Percentiles rank a stretch among this genome's conserved stretches.
Evolutionary conservation across 1,140 invertebrate genomes (phyloP).

Genomic region (Diprion similis): DNA sequence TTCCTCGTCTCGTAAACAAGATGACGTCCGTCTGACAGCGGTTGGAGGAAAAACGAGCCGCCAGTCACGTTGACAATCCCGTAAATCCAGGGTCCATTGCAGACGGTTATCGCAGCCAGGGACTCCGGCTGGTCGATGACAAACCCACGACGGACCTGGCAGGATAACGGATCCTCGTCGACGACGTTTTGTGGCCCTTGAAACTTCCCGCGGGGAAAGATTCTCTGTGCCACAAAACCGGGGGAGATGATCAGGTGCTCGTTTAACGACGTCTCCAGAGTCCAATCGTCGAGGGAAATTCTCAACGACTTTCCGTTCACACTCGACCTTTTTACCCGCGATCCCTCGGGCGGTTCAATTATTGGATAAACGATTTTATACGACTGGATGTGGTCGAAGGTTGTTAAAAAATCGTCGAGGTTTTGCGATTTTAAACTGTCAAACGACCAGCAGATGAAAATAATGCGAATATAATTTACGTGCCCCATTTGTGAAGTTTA

Average conservation of each 20-base stretch:
- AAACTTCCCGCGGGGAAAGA: slow-evolving; percentile 10
- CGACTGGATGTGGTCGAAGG: background rate
- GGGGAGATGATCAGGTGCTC: slow-evolving; percentile 31
- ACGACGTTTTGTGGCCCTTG: background rate
- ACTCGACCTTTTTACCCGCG: slow-evolving; percentile 24
- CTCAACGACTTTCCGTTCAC: background rate
- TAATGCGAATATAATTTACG: background rate
- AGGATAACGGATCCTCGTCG: slow-evolving; percentile 18
- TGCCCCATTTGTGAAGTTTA: background rate
- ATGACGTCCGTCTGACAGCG: slow-evolving; percentile 38
- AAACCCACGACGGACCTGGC: slow-evolving; percentile 36
- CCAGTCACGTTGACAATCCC: slow-evolving; percentile 49
- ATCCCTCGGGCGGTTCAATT: slow-evolving; percentile 17
- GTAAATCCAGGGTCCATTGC: slow-evolving; percentile 48
- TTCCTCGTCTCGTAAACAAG: slow-evolving; percentile 37
- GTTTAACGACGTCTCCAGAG: slow-evolving; percentile 35
- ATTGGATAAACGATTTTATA: slow-evolving; percentile 32
- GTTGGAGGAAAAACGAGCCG: slow-evolving; percentile 54
- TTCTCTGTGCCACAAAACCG: slow-evolving; percentile 24
- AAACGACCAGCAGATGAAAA: background rate
- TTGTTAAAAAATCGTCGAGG: background rate
- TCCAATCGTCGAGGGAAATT: slow-evolving; percentile 43
- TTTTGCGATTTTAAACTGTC: background rate
- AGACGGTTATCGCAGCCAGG: slow-evolving; percentile 53
- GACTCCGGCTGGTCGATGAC: slow-evolving; percentile 38